A percentile compares a stretch with the other conserved stretches of the same genome.
phyloP scores from a whole-genome alignment of 2,113 vertebrate genomes.

The Bujurquina vittata region DNA sequence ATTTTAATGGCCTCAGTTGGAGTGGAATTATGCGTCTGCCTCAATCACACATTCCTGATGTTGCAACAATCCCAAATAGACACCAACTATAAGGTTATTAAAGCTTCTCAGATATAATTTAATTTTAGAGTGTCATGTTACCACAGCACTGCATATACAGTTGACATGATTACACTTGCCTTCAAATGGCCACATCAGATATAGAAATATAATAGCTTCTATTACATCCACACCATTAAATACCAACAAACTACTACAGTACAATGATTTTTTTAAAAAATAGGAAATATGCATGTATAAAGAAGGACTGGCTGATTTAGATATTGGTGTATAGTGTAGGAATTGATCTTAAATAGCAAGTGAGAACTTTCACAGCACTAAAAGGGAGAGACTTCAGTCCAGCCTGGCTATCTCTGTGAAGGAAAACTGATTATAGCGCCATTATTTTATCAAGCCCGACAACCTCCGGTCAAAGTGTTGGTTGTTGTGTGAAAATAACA shows the following conservation, averaged over 20 bases:
- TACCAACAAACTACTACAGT: not conserved
- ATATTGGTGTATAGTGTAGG: not conserved
- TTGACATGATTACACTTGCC: not conserved
- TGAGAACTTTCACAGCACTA: not conserved
- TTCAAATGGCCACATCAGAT: not conserved
- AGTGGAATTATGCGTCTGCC: not conserved
- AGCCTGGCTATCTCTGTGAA: not conserved
- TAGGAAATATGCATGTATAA: not conserved
- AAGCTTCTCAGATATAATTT: not conserved
- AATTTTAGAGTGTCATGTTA: not conserved
- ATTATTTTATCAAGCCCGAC: not conserved
- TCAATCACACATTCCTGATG: conserved; percentile 18
- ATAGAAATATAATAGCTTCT: not conserved
- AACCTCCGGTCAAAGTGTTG: not conserved
- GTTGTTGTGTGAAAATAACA: not conserved
- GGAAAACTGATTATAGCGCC: not conserved
- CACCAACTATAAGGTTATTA: conserved; percentile 21
- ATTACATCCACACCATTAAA: not conserved
- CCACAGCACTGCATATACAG: not conserved
- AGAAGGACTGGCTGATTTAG: not conserved
- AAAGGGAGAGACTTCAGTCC: not conserved
- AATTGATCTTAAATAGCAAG: not conserved
- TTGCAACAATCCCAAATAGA: conserved; percentile 7
- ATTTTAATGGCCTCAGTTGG: conserved; percentile 27
- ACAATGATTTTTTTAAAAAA: not conserved